Evolutionary conservation across 92 coral and sea anemone species (phyloP).

Genomic region (Actinernus sp.): DNA sequence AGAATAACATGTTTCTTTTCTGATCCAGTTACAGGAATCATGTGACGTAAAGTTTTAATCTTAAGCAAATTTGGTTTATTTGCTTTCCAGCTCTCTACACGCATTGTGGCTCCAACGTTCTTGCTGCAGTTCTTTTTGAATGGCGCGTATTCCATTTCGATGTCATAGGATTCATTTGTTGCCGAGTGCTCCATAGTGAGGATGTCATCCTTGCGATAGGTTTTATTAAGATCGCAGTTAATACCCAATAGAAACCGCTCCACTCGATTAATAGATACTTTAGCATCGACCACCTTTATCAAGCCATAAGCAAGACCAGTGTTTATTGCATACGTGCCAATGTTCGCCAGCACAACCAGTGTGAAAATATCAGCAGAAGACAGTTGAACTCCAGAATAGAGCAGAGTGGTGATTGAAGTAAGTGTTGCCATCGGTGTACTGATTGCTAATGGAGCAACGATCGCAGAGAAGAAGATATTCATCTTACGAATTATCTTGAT

Average conservation of each 20-base stretch:
- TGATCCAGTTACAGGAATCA: too few species aligned
- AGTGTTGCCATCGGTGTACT: conserved; percentile 9
- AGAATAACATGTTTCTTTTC: too few species aligned
- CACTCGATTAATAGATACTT: conserved; percentile 4
- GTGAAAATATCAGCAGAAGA: conserved; percentile 11
- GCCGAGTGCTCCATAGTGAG: too few species aligned
- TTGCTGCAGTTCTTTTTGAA: too few species aligned
- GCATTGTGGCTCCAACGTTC: too few species aligned
- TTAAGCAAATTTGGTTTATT: too few species aligned
- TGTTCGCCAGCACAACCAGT: conserved; percentile 1
- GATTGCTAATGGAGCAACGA: conserved; percentile 4
- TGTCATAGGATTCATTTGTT: too few species aligned
- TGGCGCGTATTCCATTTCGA: too few species aligned
- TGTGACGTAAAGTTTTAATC: too few species aligned
- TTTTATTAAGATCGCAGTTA: too few species aligned
- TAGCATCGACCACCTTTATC: not conserved
- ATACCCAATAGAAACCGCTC: conserved; percentile 1
- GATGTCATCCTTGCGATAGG: too few species aligned
- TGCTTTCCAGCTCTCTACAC: too few species aligned
- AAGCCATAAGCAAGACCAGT: not conserved
- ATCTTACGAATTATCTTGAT: conserved; percentile 3
- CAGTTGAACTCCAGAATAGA: conserved; percentile 10
- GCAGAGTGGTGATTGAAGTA: conserved; percentile 2
- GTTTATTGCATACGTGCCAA: conserved; percentile 4
- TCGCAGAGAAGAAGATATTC: not conserved